Evolutionary conservation across 2,888 invertebrate species (phyloP), one percentile per base, ranked within the genome.

Genomic region (Agriopis aurantiaria): DNA sequence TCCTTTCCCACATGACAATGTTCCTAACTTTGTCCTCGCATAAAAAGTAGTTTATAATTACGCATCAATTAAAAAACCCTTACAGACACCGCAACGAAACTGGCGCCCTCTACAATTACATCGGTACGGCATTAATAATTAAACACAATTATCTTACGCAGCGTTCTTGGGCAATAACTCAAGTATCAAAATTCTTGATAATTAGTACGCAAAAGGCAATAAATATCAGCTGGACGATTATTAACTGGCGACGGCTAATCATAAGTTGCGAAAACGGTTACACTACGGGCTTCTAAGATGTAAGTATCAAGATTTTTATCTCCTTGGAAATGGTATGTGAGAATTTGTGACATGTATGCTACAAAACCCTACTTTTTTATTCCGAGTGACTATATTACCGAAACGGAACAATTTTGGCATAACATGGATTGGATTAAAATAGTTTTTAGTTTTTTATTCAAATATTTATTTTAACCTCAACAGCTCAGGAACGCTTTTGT

Each of bases 111-210:
- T 55, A 11, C 49, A 70, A 63, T 70, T 61, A 64, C 65, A 51
- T 68, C 62, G 56, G 60, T 68, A 63, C 65, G 63, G 57, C 65
- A 72, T 66, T 65, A 60, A 74, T 77, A 87, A 86, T 87, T 85
- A 84, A 82, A 82, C 81, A 85, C 85, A 86, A 89, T 88, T 84
- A 88, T 85, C 74, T 73, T 69, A 79, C 49, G 69, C 66, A 67
- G 63, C 66, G 63, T 73, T 80, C 65, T 56, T 65, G 82, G 80
- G 86, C 88, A 84, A 93, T 93, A 93, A 91, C 84, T 93, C 91
- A 91, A 89, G 91, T 92, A 93, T 93, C 93, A 92, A 93, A 92
- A 92, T 92, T 91, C 91, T 83, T 89, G 85, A 91, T 93, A 93
- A 93, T 93, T 92, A 93, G 92, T 86, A 76, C 80, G 86, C 82